phyloP scores from a whole-genome alignment of 2,888 invertebrate genomes.

The Pseudococcus jackbeardsleyi region DNA sequence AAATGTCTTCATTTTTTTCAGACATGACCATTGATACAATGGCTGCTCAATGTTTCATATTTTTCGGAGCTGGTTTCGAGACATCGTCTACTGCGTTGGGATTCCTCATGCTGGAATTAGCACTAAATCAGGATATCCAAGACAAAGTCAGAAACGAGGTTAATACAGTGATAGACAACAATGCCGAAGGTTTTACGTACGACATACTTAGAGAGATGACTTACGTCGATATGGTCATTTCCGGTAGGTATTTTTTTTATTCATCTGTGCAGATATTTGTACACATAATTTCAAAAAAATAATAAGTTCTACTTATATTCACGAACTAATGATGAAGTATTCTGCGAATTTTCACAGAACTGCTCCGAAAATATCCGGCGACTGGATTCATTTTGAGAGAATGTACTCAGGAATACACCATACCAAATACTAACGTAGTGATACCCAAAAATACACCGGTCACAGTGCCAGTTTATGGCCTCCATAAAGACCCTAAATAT shows the following conservation, averaged over 20 bases:
- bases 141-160: slow-evolving; percentile 4
- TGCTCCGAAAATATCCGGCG: slow-evolving; percentile 58
- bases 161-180: background rate
- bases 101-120: slow-evolving; percentile 9
- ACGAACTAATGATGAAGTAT: too few species aligned
- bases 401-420: slow-evolving; percentile 69
- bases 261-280: too few species aligned
- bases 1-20: background rate
- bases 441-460: slow-evolving; percentile 70
- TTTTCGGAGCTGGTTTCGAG: slow-evolving; percentile 36
- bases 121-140: background rate
- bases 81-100: background rate
- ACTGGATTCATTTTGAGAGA: slow-evolving; percentile 69
- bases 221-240: background rate
- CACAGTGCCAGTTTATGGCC: slow-evolving; percentile 74
- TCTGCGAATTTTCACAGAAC: background rate
- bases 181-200: background rate
- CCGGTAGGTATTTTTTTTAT: background rate
- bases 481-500: slow-evolving; percentile 75
- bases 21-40: slow-evolving; percentile 6
- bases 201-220: background rate
- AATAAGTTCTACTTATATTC: too few species aligned
- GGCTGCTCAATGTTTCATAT: slow-evolving; percentile 38
- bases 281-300: too few species aligned
- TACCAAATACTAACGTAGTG: slow-evolving; percentile 67